Evolutionary conservation across 2,797 vertebrate genomes (phyloP), one percentile per base, ranked within the genome.

Genomic region (Chiroxiphia lanceolata): DNA sequence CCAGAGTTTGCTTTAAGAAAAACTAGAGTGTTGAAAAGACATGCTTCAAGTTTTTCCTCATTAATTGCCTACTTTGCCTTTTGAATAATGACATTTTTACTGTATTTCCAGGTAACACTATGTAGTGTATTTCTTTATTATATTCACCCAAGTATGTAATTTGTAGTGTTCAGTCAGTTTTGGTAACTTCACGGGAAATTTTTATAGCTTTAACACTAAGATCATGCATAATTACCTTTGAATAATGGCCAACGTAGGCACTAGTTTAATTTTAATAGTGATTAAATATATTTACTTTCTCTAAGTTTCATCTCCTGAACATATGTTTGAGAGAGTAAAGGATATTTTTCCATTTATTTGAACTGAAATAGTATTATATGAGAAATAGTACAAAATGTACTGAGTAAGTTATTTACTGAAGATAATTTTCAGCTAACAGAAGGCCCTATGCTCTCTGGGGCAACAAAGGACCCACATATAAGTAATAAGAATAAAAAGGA

Each of bases 401-500:
- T 3, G 4, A 83, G 22, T 74, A 38, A 69, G 18, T 53, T 38
- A 71, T 48, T 36, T 36, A 31, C 29, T 22, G 83, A 71, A 51
- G 4, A 80, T 40, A 74, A 33, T 16, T 59, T 86, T 63, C 14
- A 8, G 5, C 68, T 68, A 67, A 54, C 13, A 65, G 25, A 65
- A 72, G 6, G 6, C 36, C 21, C 3, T 59, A 3, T 29, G 5
- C 6, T 74, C 18, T 78, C 10, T 70, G 1, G 1, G 10, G 7
- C 20, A 79, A 23, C 16, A 78, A 93, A 85, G 10, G 25, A 69
- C 3, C 31, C 12, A 64, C 8, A 78, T 5, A 63, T 19, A 48
- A 89, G 38, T 11, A 75, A 50, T 9, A 47, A 53, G 19, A 94
- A 47, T n/a, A 36, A n/a, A 83, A 89, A 88, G 3, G 34, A 80